Base-by-base conservation (phyloP, 2,113 vertebrate genomes). In the Arenaria interpres region DNA sequence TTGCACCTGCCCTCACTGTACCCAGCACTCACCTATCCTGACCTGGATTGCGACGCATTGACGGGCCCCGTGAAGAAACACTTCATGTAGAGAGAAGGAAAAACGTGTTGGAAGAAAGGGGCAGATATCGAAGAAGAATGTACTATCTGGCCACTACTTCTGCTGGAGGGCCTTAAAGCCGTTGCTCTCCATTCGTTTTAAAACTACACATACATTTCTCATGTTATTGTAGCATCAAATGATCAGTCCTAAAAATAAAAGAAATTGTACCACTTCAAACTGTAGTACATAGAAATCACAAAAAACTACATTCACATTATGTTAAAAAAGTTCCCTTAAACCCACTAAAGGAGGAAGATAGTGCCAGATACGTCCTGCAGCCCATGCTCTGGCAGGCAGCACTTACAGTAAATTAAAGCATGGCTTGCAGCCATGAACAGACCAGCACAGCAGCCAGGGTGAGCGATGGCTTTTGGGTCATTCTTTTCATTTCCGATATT, bases 311-410 rank as follows among this genome's bases (percentile, higher is more conserved):
- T 93, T 96, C 93, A 92, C 86, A 54, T 91, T 60, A 85, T 81
- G 81, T 96, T 96, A 63, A 90, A 85, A 67, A 89, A 67, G 72
- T 77, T 88, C 84, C 92, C 75, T 95, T 88, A 93, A 93, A 94
- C 63, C 80, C 89, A 94, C 77, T 28, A 18, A 92, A 96, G 67
- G 88, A 94, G 72, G 89, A 88, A 89, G 35, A 39, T 9, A 35
- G 53, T 15, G 66, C 75, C 71, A 91, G 71, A 54, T 50, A 27
- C 1, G 7, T 57, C 93, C 76, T 83, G 64, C 46, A 90, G 12
- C 46, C 76, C 30, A 4, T 7, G 51, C 33, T 68, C 64, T 85
- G 51, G 84, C 85, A 82, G 39, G 35, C 48, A 80, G 73, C 80
- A 74, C 77, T 89, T 39, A 7, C 3, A 85, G 46, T 62, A 68